Conservation (phyloP, 2,888 invertebrate genomes). For the Nemoura dubitans region DNA sequence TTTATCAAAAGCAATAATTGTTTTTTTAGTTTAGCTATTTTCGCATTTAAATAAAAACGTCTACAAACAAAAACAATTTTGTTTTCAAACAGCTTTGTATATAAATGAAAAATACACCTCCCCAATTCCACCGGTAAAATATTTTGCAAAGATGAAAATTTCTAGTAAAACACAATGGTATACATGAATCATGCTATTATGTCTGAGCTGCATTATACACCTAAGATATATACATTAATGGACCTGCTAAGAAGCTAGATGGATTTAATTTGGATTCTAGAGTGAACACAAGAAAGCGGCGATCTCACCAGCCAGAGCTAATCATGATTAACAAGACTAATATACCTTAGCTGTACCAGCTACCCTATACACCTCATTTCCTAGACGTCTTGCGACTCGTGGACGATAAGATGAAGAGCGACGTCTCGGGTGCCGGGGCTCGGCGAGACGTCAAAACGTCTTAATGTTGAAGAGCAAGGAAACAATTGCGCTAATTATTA, state of each 20-base stretch:
- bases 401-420: constrained; percentile 9
- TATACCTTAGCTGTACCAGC: too few species aligned
- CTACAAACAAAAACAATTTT: background rate
- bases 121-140: too few species aligned
- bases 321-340: background rate
- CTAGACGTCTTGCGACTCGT: background rate
- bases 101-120: background rate
- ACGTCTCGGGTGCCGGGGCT: background rate
- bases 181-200: background rate
- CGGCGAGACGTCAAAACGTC: constrained; percentile 36
- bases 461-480: constrained; percentile 32
- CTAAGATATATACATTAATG: background rate
- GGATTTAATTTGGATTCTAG: background rate
- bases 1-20: background rate
- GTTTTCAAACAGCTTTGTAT: background rate
- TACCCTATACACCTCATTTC: background rate
- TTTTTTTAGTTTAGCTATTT: background rate
- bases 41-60: background rate
- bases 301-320: background rate
- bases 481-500: constrained; percentile 46
- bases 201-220: too few species aligned
- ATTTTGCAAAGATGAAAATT: background rate
- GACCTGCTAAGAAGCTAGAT: background rate
- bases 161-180: background rate
- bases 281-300: background rate